Percentiles rank a stretch among this genome's conserved stretches.
These are phyloP conservation scores for Cotesia chilonis DNA, from an alignment of 1,140 invertebrate genomes.

Conservation along the genomic window DNA sequence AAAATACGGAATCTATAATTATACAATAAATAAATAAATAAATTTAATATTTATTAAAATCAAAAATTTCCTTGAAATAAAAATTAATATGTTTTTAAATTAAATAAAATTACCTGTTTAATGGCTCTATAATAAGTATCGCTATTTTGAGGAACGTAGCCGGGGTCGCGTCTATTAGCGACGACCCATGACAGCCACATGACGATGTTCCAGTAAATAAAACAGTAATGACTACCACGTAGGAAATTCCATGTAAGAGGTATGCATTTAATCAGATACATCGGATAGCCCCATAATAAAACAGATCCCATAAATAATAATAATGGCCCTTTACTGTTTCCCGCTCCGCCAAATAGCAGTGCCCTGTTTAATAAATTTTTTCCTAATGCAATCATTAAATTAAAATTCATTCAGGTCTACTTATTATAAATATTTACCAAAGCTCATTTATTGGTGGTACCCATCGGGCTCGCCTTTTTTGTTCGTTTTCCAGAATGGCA, in stretches of 20 bases:
- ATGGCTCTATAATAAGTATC: conserved; percentile 90
- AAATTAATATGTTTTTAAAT: no score
- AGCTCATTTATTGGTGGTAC: conserved; percentile 86
- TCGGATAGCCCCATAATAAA: conserved; percentile 90
- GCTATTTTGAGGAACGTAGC: conserved; percentile 87
- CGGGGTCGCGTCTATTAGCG: conserved; percentile 87
- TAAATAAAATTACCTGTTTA: conserved; percentile 69
- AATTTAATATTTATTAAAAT: background rate
- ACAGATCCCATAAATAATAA: conserved; percentile 86
- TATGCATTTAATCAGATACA: conserved; percentile 89
- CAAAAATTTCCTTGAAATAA: background rate
- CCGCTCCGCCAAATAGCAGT: conserved; percentile 88
- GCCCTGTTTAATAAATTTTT: conserved; percentile 66
- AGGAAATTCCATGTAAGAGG: conserved; percentile 91
- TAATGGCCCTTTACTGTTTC: conserved; percentile 87
- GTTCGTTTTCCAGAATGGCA: conserved; percentile 80
- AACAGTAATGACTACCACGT: conserved; percentile 85
- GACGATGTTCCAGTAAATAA: conserved; percentile 87
- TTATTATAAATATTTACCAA: conserved; percentile 69
- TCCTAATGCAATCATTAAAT: conserved; percentile 31
- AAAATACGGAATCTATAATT: conserved; percentile 79
- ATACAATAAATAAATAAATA: background rate
- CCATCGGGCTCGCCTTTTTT: conserved; percentile 82
- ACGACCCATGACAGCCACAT: conserved; percentile 95
- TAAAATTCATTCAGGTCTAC: conserved; percentile 6